Percentiles rank a stretch among this genome's conserved stretches.
These are phyloP conservation scores for Neria commutata DNA, from an alignment of 2,888 invertebrate genomes.

Conservation along the genomic window DNA sequence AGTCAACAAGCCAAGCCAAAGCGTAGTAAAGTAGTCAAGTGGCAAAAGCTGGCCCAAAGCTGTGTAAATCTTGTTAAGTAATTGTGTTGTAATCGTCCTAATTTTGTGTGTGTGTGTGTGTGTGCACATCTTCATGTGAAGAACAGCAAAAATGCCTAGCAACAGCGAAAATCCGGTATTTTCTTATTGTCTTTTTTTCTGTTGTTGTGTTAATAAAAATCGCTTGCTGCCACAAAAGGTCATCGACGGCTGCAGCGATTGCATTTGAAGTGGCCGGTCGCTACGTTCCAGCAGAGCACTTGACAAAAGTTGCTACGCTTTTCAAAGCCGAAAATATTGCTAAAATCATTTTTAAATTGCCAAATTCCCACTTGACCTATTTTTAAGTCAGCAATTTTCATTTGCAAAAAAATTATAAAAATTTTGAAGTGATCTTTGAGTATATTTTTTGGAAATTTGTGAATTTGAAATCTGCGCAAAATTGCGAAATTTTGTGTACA, in stretches of 20 bases:
- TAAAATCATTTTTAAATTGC: not conserved
- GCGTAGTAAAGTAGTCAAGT: too few species aligned
- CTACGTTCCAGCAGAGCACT: too few species aligned
- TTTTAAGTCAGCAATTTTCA: not conserved
- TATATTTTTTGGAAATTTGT: not conserved
- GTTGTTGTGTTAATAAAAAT: not conserved
- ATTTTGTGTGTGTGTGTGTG: not conserved
- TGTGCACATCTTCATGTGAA: too few species aligned
- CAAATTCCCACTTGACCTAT: not conserved
- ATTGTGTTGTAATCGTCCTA: not conserved
- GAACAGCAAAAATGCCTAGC: too few species aligned
- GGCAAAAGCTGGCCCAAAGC: not conserved
- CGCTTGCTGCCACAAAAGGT: not conserved
- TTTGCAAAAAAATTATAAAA: not conserved
- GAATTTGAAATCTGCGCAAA: too few species aligned
- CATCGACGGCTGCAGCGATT: too few species aligned
- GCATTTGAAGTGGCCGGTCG: too few species aligned
- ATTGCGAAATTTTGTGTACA: too few species aligned
- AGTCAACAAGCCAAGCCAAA: too few species aligned
- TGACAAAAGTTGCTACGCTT: too few species aligned
- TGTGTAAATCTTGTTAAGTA: not conserved
- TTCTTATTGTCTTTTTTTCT: too few species aligned
- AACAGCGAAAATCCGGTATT: conserved; percentile 3
- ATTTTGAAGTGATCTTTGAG: too few species aligned
- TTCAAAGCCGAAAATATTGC: not conserved